Percentiles rank a stretch among this genome's conserved stretches.
Conservation (phyloP, 2,113 vertebrate species). For the Hemichromis elongatus region DNA sequence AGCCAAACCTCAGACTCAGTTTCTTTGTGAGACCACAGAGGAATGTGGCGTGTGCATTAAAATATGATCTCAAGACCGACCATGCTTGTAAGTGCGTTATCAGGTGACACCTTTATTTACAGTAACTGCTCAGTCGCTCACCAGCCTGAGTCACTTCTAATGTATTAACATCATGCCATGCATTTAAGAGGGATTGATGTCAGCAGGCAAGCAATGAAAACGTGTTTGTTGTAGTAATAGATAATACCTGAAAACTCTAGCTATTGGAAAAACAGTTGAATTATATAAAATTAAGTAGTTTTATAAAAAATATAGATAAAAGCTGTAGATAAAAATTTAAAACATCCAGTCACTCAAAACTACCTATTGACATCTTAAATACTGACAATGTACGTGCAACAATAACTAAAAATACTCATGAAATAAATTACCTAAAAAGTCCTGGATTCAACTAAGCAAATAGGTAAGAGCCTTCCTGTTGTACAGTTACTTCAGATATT, state of each 20-base stretch:
- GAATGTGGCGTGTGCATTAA: background rate
- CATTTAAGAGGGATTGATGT: accelerated
- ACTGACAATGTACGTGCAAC: too few relatives aligned
- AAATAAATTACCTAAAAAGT: too few relatives aligned
- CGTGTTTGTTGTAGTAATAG: background rate
- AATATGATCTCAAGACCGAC: background rate
- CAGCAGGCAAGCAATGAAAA: background rate
- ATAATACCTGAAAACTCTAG: background rate
- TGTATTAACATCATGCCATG: background rate
- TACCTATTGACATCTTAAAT: too few relatives aligned
- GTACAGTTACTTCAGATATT: background rate
- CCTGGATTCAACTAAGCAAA: background rate
- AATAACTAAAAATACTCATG: too few relatives aligned
- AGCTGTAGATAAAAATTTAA: background rate
- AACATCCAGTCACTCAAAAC: too few relatives aligned
- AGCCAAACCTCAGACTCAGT: background rate
- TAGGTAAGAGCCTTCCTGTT: background rate
- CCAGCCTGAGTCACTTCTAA: background rate
- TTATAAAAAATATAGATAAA: background rate
- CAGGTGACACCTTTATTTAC: background rate
- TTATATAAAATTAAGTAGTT: background rate
- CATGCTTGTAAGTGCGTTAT: background rate
- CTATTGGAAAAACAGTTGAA: background rate
- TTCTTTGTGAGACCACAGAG: background rate
- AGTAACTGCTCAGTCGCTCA: background rate